Conservation (phyloP, 1,140 invertebrate species). For the Drosophila pallidifrons region DNA sequence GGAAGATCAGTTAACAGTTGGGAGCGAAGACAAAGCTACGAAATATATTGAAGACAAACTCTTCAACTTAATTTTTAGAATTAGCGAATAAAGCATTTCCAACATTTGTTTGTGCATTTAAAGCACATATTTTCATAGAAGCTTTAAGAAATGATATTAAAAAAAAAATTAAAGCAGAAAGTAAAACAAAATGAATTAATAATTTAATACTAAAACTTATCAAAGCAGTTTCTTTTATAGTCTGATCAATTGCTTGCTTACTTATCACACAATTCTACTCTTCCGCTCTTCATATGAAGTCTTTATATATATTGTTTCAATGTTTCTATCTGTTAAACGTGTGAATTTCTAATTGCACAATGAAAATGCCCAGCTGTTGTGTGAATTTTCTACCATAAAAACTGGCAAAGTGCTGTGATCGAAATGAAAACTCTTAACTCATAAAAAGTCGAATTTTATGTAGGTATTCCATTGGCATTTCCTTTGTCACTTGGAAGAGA, state of each 20-base stretch:
- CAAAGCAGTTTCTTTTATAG: background rate
- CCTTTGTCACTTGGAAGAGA: slow-evolving; percentile 50
- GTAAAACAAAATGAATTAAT: too few relatives aligned
- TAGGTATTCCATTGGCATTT: slow-evolving; percentile 55
- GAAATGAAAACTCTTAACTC: slow-evolving; percentile 23
- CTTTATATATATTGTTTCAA: background rate
- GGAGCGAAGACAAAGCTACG: too few relatives aligned
- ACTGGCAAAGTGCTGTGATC: background rate
- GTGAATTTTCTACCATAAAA: slow-evolving; percentile 17
- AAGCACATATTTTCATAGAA: too few relatives aligned
- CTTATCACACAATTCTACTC: background rate
- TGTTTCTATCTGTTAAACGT: slow-evolving; percentile 30
- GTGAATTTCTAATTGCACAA: slow-evolving; percentile 51
- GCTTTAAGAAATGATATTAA: too few relatives aligned
- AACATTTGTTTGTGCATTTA: too few relatives aligned
- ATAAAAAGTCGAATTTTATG: slow-evolving; percentile 65
- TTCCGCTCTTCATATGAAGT: background rate
- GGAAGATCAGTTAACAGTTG: background rate
- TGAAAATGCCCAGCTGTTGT: slow-evolving; percentile 16
- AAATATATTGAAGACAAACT: too few relatives aligned
- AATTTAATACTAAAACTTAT: too few relatives aligned
- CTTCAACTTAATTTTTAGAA: background rate
- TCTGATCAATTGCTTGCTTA: background rate
- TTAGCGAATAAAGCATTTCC: too few relatives aligned
- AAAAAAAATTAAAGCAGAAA: too few relatives aligned